A percentile compares a stretch with the other conserved stretches of the same genome.
phyloP scores from a whole-genome alignment of 2,113 vertebrate species.

The Lamprotornis superbus region DNA sequence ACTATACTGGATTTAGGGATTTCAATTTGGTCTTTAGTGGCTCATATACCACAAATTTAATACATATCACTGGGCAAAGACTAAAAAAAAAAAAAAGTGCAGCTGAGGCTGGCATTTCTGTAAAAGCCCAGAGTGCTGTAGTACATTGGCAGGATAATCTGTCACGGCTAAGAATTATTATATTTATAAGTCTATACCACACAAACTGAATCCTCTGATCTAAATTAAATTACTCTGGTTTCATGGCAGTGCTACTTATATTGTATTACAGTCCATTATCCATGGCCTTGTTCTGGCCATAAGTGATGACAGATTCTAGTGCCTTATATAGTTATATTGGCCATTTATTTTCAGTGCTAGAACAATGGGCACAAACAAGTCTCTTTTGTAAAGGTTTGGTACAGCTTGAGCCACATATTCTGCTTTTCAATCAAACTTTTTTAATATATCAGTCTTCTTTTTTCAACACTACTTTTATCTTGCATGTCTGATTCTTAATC shows the following conservation, averaged over 20 bases:
- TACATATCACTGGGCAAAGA: background rate
- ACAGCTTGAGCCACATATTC: background rate
- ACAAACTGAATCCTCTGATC: slow-evolving; percentile 12
- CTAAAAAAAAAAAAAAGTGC: background rate
- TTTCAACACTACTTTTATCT: background rate
- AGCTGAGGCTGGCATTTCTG: background rate
- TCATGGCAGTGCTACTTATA: background rate
- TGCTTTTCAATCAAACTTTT: background rate
- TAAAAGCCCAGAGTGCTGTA: background rate
- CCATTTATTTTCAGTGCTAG: background rate
- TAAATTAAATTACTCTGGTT: slow-evolving; percentile 27
- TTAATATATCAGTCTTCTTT: background rate
- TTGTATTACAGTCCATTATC: background rate
- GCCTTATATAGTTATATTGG: background rate
- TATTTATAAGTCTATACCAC: slow-evolving; percentile 6
- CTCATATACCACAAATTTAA: background rate
- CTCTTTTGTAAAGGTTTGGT: background rate
- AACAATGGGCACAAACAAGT: background rate
- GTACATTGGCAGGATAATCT: background rate
- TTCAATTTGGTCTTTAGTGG: background rate
- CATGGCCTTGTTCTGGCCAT: background rate
- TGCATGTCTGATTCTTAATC: background rate
- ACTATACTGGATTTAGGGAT: slow-evolving; percentile 8
- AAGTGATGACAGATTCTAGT: background rate
- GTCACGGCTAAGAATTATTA: slow-evolving; percentile 20